A percentile compares a stretch with the other conserved stretches of the same genome.
Evolutionary conservation across 2,888 invertebrate genomes (phyloP).

Genomic region (Alloplasta piceator): DNA sequence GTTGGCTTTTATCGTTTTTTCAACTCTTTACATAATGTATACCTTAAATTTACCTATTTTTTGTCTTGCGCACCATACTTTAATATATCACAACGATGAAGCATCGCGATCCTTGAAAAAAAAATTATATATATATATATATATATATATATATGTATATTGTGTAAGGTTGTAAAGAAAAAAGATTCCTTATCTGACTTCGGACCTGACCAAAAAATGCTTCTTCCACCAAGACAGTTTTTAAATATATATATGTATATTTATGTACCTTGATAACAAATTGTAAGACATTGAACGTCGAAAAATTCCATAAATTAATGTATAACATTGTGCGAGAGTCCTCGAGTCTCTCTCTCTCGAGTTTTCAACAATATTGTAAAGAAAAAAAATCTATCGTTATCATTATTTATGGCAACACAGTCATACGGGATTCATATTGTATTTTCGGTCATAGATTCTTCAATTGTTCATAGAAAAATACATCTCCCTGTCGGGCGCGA

Average conservation of each 20-base stretch:
- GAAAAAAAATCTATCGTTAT: conserved; percentile 28
- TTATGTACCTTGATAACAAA: conserved; percentile 37
- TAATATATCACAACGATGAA: conserved; percentile 73
- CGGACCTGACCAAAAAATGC: conserved; percentile 23
- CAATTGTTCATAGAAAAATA: conserved; percentile 65
- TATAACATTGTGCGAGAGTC: conserved; percentile 61
- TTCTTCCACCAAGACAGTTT: background rate
- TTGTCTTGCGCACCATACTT: conserved; percentile 68
- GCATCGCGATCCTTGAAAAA: conserved; percentile 62
- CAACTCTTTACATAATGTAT: conserved; percentile 6
- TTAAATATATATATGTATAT: conserved; percentile 16
- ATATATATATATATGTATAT: conserved; percentile 23
- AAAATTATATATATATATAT: no score
- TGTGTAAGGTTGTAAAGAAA: conserved; percentile 3
- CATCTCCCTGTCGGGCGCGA: conserved; percentile 53
- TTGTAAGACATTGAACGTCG: conserved; percentile 27
- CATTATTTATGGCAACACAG: conserved; percentile 45
- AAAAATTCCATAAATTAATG: conserved; percentile 26
- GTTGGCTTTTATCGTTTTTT: conserved; percentile 50
- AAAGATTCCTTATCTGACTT: background rate
- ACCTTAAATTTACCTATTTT: conserved; percentile 60
- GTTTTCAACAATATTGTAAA: conserved; percentile 50
- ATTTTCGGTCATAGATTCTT: conserved; percentile 54
- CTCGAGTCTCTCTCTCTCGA: conserved; percentile 37
- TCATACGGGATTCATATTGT: conserved; percentile 45